Evolutionary conservation across 2,113 vertebrate species (phyloP).

Genomic region (Ciconia maguari): DNA sequence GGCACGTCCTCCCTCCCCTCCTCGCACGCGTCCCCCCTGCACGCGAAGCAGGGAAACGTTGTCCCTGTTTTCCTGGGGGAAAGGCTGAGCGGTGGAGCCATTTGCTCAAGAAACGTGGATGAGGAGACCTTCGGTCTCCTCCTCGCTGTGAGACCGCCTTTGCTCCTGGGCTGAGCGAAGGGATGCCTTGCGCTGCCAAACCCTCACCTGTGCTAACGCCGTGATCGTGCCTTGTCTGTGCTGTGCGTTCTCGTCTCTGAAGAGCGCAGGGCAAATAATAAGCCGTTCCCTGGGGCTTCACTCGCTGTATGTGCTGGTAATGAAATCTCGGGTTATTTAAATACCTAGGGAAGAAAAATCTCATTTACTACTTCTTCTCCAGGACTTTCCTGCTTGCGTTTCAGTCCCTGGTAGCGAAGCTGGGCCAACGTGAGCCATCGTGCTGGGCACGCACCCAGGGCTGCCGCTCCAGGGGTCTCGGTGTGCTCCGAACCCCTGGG

Average conservation of each 20-base stretch:
- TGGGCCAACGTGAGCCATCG: rapidly evolving
- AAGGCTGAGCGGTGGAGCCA: neutral
- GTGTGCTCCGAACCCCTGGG: neutral
- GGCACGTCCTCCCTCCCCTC: neutral
- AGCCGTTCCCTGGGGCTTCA: neutral
- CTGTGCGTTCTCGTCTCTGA: neutral
- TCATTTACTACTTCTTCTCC: neutral
- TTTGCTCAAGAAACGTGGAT: neutral
- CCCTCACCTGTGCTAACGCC: rapidly evolving
- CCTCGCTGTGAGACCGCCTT: rapidly evolving
- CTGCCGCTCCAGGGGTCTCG: rapidly evolving
- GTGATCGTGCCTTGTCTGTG: rapidly evolving
- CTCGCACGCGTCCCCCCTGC: too few species aligned
- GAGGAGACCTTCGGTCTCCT: neutral
- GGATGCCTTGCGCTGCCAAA: neutral
- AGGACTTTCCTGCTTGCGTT: neutral
- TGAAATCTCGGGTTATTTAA: neutral
- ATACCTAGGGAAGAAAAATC: neutral
- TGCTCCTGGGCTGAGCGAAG: neutral
- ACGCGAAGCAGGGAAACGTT: rapidly evolving
- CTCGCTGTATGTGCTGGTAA: neutral
- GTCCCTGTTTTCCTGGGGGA: neutral
- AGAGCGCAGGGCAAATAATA: neutral
- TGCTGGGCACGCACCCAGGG: rapidly evolving
- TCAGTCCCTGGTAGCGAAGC: neutral